These are phyloP conservation scores for Anisognathus igniventris DNA, from an alignment of 2,797 vertebrate genomes.

Conservation along the genomic window DNA sequence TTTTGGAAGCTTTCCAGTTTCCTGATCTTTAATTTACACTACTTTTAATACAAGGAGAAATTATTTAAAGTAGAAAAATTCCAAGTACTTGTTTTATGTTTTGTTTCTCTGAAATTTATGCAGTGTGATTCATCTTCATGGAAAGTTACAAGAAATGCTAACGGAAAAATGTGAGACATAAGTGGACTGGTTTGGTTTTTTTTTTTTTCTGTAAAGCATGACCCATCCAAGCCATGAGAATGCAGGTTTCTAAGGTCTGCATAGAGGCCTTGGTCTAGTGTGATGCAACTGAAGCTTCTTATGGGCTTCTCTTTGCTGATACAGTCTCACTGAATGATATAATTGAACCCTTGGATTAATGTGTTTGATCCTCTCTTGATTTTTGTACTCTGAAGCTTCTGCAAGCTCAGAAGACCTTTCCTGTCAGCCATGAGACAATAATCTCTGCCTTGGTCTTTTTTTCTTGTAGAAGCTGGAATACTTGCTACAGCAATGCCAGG, in stretches of 20 bases:
- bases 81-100: background rate
- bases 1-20: background rate
- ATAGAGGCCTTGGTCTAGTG: background rate
- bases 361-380: background rate
- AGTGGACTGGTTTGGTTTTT: background rate
- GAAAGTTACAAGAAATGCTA: background rate
- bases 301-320: background rate
- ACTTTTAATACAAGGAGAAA: background rate
- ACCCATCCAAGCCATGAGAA: background rate
- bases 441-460: background rate
- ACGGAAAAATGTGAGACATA: background rate
- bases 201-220: background rate
- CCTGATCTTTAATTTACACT: background rate
- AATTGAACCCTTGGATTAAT: background rate
- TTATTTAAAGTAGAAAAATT: background rate
- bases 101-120: background rate
- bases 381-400: background rate
- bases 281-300: background rate
- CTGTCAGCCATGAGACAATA: background rate
- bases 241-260: background rate
- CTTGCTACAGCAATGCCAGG: conserved; percentile 79
- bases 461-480: conserved; percentile 83
- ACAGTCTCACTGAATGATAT: background rate
- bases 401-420: background rate
- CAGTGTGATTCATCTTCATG: background rate